Percentiles rank a stretch among this genome's conserved stretches.
phyloP scores from a whole-genome alignment of 2,888 invertebrate species.

The Conus canariensis region DNA sequence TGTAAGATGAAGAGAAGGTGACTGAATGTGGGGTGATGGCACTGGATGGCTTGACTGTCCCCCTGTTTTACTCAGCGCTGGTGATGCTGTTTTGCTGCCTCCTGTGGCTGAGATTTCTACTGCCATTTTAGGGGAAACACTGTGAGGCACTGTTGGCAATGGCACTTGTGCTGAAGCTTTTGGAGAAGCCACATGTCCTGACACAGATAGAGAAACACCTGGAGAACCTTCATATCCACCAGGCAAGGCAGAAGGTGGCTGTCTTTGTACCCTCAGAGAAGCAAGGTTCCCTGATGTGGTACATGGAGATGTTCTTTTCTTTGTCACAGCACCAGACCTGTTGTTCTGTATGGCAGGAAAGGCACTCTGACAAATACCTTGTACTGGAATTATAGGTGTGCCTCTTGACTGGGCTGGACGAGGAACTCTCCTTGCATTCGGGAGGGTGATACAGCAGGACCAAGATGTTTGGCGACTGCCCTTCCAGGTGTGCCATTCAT shows the following conservation, averaged over 20 bases:
- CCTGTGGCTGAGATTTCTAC: neutral
- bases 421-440: neutral
- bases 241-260: neutral
- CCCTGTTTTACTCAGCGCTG: neutral
- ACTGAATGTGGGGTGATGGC: neutral
- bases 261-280: neutral
- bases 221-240: neutral
- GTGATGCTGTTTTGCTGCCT: neutral
- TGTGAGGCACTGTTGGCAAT: neutral
- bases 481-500: conserved; percentile 61
- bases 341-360: neutral
- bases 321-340: conserved; percentile 19
- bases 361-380: conserved; percentile 34
- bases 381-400: conserved; percentile 47
- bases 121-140: neutral
- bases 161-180: neutral
- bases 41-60: neutral
- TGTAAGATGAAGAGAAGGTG: neutral
- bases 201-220: neutral
- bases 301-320: conserved; percentile 2
- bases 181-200: conserved; percentile 1
- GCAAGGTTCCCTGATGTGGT: neutral
- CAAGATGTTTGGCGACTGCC: conserved; percentile 33
- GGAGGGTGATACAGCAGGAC: conserved; percentile 47
- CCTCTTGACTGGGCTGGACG: conserved; percentile 44